Base-by-base conservation (phyloP, 2,888 invertebrate species). In the Sericinus montela region DNA sequence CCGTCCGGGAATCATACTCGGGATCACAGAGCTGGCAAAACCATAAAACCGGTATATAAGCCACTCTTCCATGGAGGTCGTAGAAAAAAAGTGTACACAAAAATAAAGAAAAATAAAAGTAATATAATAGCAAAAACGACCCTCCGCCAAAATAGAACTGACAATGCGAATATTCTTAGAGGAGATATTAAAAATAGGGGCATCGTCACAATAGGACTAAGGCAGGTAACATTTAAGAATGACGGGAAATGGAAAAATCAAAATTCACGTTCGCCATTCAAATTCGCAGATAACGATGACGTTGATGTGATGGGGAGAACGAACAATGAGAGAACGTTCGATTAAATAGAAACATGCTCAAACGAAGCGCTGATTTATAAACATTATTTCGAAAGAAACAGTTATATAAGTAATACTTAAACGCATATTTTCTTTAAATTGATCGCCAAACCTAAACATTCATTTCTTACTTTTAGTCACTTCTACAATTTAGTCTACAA, bases 191-290 rank as follows among this genome's bases (percentile, higher is more conserved):
- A 79, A 79, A 67, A 64, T 60, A 63, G 69, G 76, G 75, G 65
- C 58, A 59, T 59, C 30, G 43, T 51, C 63, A 81, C 80, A 82
- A 81, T 75, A 54, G 72, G 43, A 45, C 56, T 40, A 57, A 58
- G 41, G 45, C 71, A 75, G 64, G 63, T 63, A 62, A 70, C 71
- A 73, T 78, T 75, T 69, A 72, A 67, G 69, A 62, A 73, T 74
- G 71, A 68, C 69, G 71, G 83, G 82, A 83, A 82, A 85, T 80
- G 76, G 75, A 76, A 83, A 80, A 80, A 83, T 83, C 79, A 74
- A 73, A 81, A 81, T 72, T 72, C 67, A 57, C 66, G 60, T 69
- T 67, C 71, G 57, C 63, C 57, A 72, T 80, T 77, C 72, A 71
- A 65, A 68, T 72, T 59, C 46, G 37, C 48, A 68, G 77, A 76